phyloP scores from a whole-genome alignment of 1,140 invertebrate species.

The Lepidostoma basale region DNA sequence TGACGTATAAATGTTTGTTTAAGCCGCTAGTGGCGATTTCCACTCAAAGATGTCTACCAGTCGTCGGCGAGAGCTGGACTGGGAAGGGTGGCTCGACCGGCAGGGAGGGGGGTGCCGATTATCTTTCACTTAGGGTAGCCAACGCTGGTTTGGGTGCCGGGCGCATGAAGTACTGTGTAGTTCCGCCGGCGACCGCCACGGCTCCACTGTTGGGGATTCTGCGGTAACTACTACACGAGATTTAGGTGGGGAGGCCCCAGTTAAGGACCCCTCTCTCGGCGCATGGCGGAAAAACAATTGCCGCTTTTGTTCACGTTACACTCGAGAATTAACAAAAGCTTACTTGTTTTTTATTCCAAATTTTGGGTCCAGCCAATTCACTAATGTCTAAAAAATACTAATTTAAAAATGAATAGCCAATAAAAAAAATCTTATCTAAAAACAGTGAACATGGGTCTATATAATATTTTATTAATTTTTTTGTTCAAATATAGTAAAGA shows the following conservation, averaged over 20 bases:
- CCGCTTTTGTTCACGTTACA: no score
- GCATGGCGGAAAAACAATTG: no score
- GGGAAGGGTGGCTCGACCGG: slow-evolving; percentile 19
- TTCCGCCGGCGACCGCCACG: slow-evolving; percentile 24
- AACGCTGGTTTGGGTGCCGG: slow-evolving; percentile 21
- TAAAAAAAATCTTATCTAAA: no score
- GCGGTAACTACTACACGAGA: slow-evolving; percentile 14
- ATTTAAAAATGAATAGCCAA: no score
- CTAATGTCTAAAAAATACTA: no score
- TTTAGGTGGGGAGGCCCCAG: slow-evolving; percentile 9
- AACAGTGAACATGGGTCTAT: no score
- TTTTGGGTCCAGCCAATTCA: no score
- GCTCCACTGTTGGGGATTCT: slow-evolving; percentile 25
- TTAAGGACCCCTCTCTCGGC: no score
- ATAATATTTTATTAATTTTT: no score
- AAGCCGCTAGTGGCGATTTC: slow-evolving; percentile 5
- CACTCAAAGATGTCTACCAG: slow-evolving; percentile 31
- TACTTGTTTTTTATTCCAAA: no score
- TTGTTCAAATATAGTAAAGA: no score
- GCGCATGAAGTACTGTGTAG: not conserved
- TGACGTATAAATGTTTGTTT: not conserved
- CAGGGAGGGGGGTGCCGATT: slow-evolving; percentile 31
- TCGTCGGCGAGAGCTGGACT: slow-evolving; percentile 10
- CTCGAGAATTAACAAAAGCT: no score
- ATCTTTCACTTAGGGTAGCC: slow-evolving; percentile 43